Conservation (phyloP, 2,888 invertebrate genomes). For the Drosophila sordidapex region DNA sequence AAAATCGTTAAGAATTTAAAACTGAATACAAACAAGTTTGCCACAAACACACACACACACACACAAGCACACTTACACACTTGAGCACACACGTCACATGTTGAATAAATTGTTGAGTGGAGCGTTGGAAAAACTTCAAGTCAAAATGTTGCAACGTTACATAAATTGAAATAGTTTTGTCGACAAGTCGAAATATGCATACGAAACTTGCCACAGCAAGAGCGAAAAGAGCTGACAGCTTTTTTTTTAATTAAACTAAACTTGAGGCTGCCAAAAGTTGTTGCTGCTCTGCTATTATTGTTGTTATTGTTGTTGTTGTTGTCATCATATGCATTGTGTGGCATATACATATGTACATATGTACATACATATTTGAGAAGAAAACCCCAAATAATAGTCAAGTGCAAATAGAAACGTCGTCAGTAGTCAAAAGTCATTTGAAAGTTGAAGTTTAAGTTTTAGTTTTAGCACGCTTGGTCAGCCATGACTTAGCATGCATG, state of each 20-base stretch:
- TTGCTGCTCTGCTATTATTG: conserved; percentile 32
- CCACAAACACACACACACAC: background rate
- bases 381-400: conserved; percentile 37
- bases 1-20: conserved; percentile 21
- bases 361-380: background rate
- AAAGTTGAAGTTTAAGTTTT: conserved; percentile 48
- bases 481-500: conserved; percentile 66
- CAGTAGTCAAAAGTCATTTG: conserved; percentile 78
- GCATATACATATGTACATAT: background rate
- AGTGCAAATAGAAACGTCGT: conserved; percentile 63
- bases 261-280: conserved; percentile 59
- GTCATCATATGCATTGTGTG: conserved; percentile 7
- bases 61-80: background rate
- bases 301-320: background rate
- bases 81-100: conserved; percentile 1
- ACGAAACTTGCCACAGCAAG: conserved; percentile 52
- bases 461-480: conserved; percentile 64
- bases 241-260: conserved; percentile 76
- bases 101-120: conserved; percentile 12
- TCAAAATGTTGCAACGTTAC: conserved; percentile 57
- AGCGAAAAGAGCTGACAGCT: conserved; percentile 37
- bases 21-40: conserved; percentile 9
- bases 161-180: conserved; percentile 75
- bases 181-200: conserved; percentile 61
- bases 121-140: conserved; percentile 28